phyloP scores from a whole-genome alignment of 2,797 vertebrate genomes.

The Anomalospiza imberbis region DNA sequence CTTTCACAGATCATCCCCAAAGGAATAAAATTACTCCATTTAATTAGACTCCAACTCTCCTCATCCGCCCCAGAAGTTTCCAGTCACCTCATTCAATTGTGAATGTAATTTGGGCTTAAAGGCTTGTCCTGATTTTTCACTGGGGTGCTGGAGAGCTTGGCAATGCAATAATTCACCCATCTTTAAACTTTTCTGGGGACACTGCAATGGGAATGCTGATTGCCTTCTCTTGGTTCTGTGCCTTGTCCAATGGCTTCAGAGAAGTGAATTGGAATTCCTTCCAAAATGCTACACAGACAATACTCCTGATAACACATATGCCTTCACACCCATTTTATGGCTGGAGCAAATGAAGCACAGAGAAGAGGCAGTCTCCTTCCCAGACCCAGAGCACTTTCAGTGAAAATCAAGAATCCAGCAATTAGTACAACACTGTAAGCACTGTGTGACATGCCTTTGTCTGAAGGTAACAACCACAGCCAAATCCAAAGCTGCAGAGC shows the following conservation, averaged over 20 bases:
- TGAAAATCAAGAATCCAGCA: not conserved
- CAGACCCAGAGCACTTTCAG: not conserved
- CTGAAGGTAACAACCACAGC: not conserved
- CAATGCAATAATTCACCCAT: not conserved
- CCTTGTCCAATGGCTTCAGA: not conserved
- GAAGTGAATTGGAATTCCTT: not conserved
- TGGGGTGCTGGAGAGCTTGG: not conserved
- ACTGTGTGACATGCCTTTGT: not conserved
- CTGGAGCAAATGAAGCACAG: not conserved
- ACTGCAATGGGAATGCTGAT: not conserved
- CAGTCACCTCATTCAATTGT: not conserved
- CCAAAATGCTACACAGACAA: not conserved
- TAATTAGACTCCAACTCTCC: slow-evolving; percentile 18
- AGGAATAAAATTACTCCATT: slow-evolving; percentile 30
- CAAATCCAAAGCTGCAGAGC: not conserved
- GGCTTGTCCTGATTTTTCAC: not conserved
- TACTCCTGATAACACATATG: accelerated
- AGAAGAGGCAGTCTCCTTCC: not conserved
- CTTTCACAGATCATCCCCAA: slow-evolving; percentile 41
- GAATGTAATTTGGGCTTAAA: not conserved
- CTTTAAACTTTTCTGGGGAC: not conserved
- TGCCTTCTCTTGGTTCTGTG: not conserved
- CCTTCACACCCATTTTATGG: not conserved
- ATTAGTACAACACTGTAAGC: not conserved
- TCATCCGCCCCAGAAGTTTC: not conserved